phyloP scores from a whole-genome alignment of 2,113 vertebrate species.

The Cinclus mexicanus region DNA sequence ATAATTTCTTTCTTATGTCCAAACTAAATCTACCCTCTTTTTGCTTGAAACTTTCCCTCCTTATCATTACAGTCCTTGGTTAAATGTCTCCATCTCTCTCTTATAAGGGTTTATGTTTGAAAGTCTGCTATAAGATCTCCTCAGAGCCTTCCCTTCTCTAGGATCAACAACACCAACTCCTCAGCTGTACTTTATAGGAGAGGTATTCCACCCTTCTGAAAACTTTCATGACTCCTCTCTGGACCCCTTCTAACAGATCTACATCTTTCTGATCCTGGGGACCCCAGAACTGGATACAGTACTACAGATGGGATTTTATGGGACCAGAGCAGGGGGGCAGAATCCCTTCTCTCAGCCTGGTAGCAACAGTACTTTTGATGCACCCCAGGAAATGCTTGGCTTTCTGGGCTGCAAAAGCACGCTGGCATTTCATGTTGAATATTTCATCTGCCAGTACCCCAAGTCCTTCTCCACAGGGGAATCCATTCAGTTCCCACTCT shows the following conservation, averaged over 20 bases:
- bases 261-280: background rate
- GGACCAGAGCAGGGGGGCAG: background rate
- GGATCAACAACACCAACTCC: background rate
- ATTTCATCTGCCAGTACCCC: background rate
- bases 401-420: background rate
- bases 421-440: accelerated
- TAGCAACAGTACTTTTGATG: background rate
- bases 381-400: accelerated
- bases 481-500: background rate
- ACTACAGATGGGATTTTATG: background rate
- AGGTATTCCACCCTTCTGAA: background rate
- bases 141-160: background rate
- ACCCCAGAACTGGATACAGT: accelerated
- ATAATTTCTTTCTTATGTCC: background rate
- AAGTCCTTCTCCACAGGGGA: accelerated
- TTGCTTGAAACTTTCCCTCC: background rate
- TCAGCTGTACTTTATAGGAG: background rate
- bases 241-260: background rate
- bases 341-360: background rate
- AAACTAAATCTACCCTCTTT: background rate
- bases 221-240: background rate
- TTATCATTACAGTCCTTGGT: background rate
- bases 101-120: background rate
- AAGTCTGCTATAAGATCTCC: background rate
- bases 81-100: background rate